phyloP scores from a whole-genome alignment of 2,113 vertebrate species.

The Propithecus coquereli region DNA sequence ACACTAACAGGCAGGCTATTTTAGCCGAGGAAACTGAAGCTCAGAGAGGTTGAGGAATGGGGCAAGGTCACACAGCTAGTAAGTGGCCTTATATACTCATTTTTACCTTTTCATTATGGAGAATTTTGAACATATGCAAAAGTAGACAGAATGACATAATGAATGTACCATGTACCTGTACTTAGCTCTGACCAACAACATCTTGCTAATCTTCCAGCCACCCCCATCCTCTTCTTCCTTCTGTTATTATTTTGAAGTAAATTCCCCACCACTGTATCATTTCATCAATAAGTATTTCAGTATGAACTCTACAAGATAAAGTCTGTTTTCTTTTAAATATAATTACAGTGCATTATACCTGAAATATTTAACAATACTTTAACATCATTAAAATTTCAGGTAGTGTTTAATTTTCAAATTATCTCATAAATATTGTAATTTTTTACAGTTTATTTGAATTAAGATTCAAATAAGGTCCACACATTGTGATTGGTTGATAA shows the following conservation, averaged over 20 bases:
- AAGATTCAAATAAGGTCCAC: background rate
- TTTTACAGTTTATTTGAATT: conserved; percentile 24
- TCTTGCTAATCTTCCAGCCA: background rate
- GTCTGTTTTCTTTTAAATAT: conserved; percentile 28
- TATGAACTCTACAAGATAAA: background rate
- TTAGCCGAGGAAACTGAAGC: background rate
- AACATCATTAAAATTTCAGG: background rate
- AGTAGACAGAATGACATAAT: background rate
- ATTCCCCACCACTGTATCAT: background rate
- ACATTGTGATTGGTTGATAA: background rate
- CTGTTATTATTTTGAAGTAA: background rate
- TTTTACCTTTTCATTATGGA: background rate
- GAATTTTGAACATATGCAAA: background rate
- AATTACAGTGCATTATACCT: background rate
- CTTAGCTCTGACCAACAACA: background rate
- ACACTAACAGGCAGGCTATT: background rate
- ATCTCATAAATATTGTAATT: background rate
- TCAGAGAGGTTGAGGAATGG: background rate
- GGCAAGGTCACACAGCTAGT: background rate
- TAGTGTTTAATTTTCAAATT: conserved; percentile 35
- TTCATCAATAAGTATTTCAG: background rate
- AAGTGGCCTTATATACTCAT: background rate
- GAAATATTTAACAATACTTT: conserved; percentile 27
- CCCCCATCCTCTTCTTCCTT: background rate
- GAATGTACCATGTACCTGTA: background rate